Percentiles rank a stretch among this genome's conserved stretches.
Evolutionary conservation across 64 coral and sea anemone genomes (phyloP).

Genomic region (Montipora efflorescens): DNA sequence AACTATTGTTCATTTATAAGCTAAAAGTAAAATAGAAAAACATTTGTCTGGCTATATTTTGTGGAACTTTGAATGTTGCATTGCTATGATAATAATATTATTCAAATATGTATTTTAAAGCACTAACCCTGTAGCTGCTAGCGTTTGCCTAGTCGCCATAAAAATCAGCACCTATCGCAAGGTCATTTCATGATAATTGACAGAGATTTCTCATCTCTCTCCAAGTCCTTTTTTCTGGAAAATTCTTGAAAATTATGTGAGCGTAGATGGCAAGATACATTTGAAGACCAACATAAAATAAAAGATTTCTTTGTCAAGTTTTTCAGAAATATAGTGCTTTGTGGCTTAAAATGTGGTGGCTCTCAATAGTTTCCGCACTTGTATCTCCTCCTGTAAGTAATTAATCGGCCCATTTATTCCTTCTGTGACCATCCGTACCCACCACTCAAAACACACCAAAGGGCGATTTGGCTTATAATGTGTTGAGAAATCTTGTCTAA

Average conservation of each 20-base stretch:
- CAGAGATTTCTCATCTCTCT: background rate
- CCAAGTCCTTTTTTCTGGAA: background rate
- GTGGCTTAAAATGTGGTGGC: background rate
- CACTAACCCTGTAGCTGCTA: background rate
- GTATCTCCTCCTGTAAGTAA: background rate
- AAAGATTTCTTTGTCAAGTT: background rate
- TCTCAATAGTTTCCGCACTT: background rate
- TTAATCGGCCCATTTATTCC: background rate
- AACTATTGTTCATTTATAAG: background rate
- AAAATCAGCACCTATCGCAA: background rate
- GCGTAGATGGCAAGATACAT: background rate
- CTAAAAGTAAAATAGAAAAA: background rate
- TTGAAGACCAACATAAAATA: background rate
- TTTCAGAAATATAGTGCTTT: background rate
- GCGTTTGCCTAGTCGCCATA: background rate
- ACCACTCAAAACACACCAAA: background rate
- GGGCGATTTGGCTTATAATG: background rate
- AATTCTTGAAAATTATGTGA: background rate
- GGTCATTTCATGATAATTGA: background rate
- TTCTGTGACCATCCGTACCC: background rate
- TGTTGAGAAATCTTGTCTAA: background rate
- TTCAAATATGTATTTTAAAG: background rate
- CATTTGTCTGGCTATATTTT: background rate
- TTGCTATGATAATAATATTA: background rate
- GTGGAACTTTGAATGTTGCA: background rate